Evolutionary conservation across 2,797 vertebrate genomes (phyloP), one percentile per base, ranked within the genome.

Genomic region (Coranthus polyacanthus): DNA sequence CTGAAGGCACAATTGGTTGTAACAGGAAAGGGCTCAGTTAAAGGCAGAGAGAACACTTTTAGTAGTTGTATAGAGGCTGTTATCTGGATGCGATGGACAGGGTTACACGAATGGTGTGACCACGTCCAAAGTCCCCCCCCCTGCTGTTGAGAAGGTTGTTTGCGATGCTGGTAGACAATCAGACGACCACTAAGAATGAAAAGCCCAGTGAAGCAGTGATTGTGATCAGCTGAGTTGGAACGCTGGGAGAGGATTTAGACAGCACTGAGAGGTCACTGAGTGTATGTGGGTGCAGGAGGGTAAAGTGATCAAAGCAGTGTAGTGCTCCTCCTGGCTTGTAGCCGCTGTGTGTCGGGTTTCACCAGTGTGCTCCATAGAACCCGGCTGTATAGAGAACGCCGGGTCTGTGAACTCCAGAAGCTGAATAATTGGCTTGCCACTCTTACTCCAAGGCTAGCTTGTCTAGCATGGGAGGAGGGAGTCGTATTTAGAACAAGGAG

Each of bases 321-420:
- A 34, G 57, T 55, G 58, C 69, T 58, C 71, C 70, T 77, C 61
- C 59, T 58, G 66, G 78, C 59, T 37, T 12, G 12, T 55, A 54
- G 62, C 72, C 58, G 41, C 21, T 0, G 1, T 8, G 63, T 67
- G 63, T 89, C 68, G 2, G 59, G 77, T 89, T 84, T n/a, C n/a
- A 2, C 44, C 70, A 43, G 58, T 56, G 29, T 13, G 72, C 53
- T 73, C 57, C 51, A 49, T 9, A 13, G 53, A 72, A 39, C 22
- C 8, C 49, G 58, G 56, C 69, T 8, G 37, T 74, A 34, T 57
- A 49, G 75, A 74, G 66, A 52, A 51, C 66, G 51, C 32, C 50
- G 54, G 18, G 21, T 68, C 67, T 78, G 61, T 42, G 50, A 57
- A 36, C 45, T 43, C 34, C n/a, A 52, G 49, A 64, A 62, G 21